A percentile compares a stretch with the other conserved stretches of the same genome.
These are phyloP conservation scores for Chlorocebus sabaeus DNA, from an alignment of 2,113 vertebrate species.

Conservation along the genomic window DNA sequence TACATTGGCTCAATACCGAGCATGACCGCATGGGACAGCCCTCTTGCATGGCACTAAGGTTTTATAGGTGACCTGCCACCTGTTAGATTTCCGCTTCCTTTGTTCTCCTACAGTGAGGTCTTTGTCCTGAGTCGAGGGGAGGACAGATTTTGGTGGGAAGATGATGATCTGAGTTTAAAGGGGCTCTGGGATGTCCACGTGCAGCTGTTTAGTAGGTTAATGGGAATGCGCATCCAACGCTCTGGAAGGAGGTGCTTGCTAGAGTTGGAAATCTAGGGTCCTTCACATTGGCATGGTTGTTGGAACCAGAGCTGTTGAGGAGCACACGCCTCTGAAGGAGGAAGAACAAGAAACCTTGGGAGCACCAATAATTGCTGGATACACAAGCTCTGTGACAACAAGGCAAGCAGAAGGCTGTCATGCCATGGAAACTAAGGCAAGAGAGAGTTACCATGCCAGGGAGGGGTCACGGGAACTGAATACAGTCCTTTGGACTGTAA, in stretches of 20 bases:
- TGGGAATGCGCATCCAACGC: neutral
- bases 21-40: rapidly evolving
- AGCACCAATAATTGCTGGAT: neutral
- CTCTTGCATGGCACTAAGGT: rapidly evolving
- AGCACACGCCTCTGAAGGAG: neutral
- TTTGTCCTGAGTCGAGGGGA: neutral
- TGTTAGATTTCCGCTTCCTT: neutral
- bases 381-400: neutral
- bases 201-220: rapidly evolving
- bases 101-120: neutral
- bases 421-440: neutral
- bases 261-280: neutral
- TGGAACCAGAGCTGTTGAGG: neutral
- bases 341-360: neutral
- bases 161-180: neutral
- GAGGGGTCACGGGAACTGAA: neutral
- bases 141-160: neutral
- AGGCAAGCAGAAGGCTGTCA: rapidly evolving
- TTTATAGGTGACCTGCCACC: neutral
- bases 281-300: neutral
- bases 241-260: neutral
- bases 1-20: rapidly evolving
- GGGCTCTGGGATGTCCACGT: rapidly evolving
- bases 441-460: neutral
- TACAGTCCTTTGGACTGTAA: neutral